phyloP scores from a whole-genome alignment of 2,888 invertebrate genomes.

The Cotesia congregata region DNA sequence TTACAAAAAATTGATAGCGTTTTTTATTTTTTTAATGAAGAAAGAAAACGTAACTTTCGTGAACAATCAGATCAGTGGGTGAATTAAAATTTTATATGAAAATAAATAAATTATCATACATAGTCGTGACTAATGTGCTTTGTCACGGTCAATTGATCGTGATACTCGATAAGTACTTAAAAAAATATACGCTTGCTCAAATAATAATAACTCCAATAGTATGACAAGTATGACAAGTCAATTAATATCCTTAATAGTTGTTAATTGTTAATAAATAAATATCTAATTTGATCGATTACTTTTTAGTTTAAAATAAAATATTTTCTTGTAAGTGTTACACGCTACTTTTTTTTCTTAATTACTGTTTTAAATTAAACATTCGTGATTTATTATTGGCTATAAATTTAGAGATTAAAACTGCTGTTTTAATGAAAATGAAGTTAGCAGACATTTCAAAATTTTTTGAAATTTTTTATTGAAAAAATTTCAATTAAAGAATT shows the following conservation, averaged over 20 bases:
- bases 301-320: neutral
- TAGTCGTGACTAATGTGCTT: neutral
- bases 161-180: neutral
- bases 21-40: constrained; percentile 43
- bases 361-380: neutral
- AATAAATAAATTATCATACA: neutral
- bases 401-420: no score
- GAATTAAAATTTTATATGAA: constrained; percentile 33
- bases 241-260: neutral
- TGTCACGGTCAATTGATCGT: neutral
- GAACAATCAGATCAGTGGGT: constrained; percentile 49
- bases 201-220: neutral
- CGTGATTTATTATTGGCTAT: neutral
- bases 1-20: constrained; percentile 40
- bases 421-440: no score
- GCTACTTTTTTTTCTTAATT: neutral
- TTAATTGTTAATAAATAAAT: neutral
- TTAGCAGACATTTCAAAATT: no score
- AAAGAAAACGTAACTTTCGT: constrained; percentile 10
- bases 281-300: neutral
- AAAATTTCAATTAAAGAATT: no score
- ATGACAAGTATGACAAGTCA: neutral
- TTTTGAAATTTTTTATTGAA: no score
- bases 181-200: neutral
- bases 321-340: neutral